A percentile compares a stretch with the other conserved stretches of the same genome.
Conservation (phyloP, 2,888 invertebrate species). For the Steromphala cineraria region DNA sequence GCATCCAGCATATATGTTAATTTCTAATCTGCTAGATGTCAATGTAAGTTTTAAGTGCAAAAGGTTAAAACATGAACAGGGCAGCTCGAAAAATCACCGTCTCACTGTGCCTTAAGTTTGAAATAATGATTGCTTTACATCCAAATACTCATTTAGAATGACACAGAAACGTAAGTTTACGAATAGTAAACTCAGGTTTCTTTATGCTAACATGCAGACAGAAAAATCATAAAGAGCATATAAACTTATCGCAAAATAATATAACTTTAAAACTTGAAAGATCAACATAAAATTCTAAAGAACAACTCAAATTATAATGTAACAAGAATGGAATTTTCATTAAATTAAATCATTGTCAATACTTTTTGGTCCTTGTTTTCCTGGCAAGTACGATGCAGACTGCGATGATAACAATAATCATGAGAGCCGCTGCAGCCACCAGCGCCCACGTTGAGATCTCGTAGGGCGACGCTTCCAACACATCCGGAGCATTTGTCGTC, state of each 20-base stretch:
- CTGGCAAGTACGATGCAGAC: conserved; percentile 59
- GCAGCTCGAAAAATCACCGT: no score
- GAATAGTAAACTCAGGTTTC: no score
- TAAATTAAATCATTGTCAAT: conserved; percentile 34
- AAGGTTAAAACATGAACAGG: no score
- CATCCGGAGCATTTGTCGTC: background rate
- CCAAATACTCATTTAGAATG: no score
- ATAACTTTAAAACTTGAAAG: background rate
- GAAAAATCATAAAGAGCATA: background rate
- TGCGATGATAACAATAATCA: conserved; percentile 62
- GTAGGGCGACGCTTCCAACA: conserved; percentile 44
- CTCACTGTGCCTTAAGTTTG: no score
- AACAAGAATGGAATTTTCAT: background rate
- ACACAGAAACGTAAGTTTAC: no score
- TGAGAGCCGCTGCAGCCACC: conserved; percentile 56
- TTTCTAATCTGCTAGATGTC: no score
- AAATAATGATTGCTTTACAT: no score
- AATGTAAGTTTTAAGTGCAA: no score
- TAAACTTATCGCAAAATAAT: background rate
- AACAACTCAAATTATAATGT: no score
- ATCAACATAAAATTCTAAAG: background rate
- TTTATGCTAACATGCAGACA: no score
- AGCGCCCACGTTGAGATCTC: conserved; percentile 70
- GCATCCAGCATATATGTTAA: no score
- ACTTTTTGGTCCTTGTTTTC: conserved; percentile 47